phyloP scores from a whole-genome alignment of 2,113 vertebrate species.

The Nematolebias whitei region DNA sequence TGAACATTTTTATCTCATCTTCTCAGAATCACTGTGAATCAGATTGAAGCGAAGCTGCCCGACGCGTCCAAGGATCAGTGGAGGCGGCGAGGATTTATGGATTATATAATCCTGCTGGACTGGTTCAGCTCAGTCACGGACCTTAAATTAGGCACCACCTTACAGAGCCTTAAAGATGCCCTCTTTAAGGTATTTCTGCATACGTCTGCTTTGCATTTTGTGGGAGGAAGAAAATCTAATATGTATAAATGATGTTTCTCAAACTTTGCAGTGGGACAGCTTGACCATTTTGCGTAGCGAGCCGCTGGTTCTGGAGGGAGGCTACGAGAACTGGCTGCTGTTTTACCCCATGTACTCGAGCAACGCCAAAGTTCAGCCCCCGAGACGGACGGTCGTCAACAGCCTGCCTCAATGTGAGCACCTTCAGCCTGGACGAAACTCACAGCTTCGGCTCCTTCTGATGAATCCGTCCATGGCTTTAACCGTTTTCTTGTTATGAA shows the following conservation, averaged over 20 bases:
- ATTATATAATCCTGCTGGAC: constrained; percentile 92
- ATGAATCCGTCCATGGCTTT: too few species aligned
- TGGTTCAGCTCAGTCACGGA: constrained; percentile 93
- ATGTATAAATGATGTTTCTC: too few species aligned
- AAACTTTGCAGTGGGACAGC: constrained; percentile 91
- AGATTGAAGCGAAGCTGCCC: constrained; percentile 91
- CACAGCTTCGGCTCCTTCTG: not conserved
- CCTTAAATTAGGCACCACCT: constrained; percentile 87
- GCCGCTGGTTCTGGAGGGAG: constrained; percentile 93
- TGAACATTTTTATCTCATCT: not conserved
- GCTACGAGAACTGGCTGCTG: constrained; percentile 97
- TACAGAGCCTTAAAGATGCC: constrained; percentile 96
- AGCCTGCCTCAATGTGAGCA: constrained; percentile 89
- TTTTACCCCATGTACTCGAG: constrained; percentile 96
- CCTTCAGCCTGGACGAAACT: too few species aligned
- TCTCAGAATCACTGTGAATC: constrained; percentile 88
- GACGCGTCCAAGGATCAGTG: constrained; percentile 86
- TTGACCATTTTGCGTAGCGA: constrained; percentile 88
- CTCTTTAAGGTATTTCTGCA: constrained; percentile 87
- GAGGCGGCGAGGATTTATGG: constrained; percentile 85
- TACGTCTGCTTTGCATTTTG: not conserved
- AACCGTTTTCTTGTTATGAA: too few species aligned
- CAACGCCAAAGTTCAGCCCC: constrained; percentile 90
- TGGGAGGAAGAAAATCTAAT: too few species aligned
- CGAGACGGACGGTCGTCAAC: constrained; percentile 78